Evolutionary conservation across 1,140 invertebrate genomes (phyloP).

Genomic region (Muscidifurax raptorellus): DNA sequence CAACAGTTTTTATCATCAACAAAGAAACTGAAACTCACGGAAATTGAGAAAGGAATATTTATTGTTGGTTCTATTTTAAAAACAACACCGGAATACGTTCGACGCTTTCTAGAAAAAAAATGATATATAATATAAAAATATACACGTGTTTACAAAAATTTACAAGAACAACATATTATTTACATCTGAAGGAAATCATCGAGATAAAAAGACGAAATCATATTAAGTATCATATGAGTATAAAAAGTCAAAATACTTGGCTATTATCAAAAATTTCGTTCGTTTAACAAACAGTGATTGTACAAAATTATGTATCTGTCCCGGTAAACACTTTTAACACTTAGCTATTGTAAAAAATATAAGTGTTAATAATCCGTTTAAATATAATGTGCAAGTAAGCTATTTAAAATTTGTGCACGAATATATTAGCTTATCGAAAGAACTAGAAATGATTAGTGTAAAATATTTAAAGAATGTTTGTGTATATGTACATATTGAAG

Average conservation of each 20-base stretch:
- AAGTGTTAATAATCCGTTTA: not conserved
- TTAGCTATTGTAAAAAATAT: not conserved
- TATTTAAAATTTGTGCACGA: not conserved
- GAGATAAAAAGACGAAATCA: constrained; percentile 1
- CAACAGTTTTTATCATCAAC: not conserved
- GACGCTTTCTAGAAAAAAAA: not conserved
- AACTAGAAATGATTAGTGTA: not conserved
- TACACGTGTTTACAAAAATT: not conserved
- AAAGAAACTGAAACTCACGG: not conserved
- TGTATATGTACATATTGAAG: not conserved
- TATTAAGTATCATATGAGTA: not conserved
- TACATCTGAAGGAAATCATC: not conserved
- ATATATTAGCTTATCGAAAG: not conserved
- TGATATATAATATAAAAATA: not conserved
- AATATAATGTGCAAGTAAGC: not conserved
- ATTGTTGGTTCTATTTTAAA: not conserved
- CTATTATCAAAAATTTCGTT: not conserved
- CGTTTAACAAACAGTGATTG: constrained; percentile 3
- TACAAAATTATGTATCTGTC: not conserved
- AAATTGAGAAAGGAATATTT: not conserved
- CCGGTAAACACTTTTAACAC: not conserved
- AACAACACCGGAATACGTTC: not conserved
- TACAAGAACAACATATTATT: constrained; percentile 8
- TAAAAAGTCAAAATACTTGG: not conserved
- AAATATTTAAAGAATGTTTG: not conserved